Conservation (phyloP, 2,113 vertebrate genomes). For the Polypterus bichir region DNA sequence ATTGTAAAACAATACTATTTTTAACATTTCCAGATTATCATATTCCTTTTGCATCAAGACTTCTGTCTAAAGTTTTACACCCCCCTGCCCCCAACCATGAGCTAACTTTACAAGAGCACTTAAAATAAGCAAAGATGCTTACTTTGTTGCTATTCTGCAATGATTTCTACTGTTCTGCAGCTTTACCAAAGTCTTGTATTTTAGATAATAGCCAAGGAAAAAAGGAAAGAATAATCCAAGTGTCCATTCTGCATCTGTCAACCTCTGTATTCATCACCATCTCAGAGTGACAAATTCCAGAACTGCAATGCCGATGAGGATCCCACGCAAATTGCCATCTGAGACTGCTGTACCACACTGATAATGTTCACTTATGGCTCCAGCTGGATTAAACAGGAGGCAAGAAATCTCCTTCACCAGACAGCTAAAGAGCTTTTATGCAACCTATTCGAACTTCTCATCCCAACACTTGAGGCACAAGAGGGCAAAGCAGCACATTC, state of each 20-base stretch:
- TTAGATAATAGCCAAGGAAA: too few relatives aligned
- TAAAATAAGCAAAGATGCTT: too few relatives aligned
- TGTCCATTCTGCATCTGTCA: slow-evolving; percentile 7
- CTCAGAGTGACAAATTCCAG: slow-evolving; percentile 30
- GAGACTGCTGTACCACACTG: slow-evolving; percentile 39
- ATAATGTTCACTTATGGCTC: slow-evolving; percentile 44
- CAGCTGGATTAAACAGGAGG: slow-evolving; percentile 40
- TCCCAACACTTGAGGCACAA: slow-evolving; percentile 32
- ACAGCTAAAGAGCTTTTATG: slow-evolving; percentile 51
- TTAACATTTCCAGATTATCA: rapidly evolving
- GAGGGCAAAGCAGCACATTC: slow-evolving; percentile 37
- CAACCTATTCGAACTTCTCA: slow-evolving; percentile 39
- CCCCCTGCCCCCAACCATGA: background rate
- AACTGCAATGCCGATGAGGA: background rate
- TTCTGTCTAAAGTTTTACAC: background rate
- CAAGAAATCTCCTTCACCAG: slow-evolving; percentile 51
- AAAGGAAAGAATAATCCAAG: slow-evolving; percentile 24
- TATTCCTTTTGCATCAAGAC: slow-evolving; percentile 2
- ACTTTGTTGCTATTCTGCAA: slow-evolving; percentile 9
- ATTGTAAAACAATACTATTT: too few relatives aligned
- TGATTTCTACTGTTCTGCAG: slow-evolving; percentile 34
- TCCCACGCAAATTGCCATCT: background rate
- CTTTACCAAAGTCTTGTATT: slow-evolving; percentile 5
- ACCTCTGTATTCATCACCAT: slow-evolving; percentile 32
- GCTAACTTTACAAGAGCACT: background rate